Conservation (phyloP, 2,888 invertebrate species). For the Seira sanloemensis region DNA sequence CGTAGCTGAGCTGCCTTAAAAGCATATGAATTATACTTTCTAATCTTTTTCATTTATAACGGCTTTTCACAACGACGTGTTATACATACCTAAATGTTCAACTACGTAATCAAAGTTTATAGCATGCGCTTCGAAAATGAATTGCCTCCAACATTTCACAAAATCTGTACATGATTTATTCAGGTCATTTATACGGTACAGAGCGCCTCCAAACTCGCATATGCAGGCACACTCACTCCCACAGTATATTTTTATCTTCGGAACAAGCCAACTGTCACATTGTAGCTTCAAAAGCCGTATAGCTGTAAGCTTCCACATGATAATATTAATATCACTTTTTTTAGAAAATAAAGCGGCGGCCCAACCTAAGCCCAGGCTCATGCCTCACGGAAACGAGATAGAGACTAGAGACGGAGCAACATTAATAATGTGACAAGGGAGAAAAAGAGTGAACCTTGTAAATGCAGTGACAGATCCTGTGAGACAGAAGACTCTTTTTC, state of each 20-base stretch:
- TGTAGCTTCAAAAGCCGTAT: too few species aligned
- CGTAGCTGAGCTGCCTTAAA: too few species aligned
- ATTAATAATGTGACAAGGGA: slow-evolving; percentile 16
- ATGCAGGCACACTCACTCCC: background rate
- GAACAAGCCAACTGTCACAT: slow-evolving; percentile 33
- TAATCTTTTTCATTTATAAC: too few species aligned
- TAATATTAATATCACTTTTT: slow-evolving; percentile 15
- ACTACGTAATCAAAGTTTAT: too few species aligned
- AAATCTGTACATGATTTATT: slow-evolving; percentile 45
- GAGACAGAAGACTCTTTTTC: background rate
- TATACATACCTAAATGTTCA: too few species aligned
- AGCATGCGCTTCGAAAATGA: too few species aligned
- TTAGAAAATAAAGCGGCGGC: background rate
- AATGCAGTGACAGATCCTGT: slow-evolving; percentile 15
- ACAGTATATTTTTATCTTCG: background rate
- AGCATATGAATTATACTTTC: too few species aligned
- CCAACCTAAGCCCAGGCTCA: background rate
- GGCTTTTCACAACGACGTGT: too few species aligned
- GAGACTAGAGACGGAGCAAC: background rate
- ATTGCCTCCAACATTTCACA: slow-evolving; percentile 26
- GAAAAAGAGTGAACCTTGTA: slow-evolving; percentile 8
- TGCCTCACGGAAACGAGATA: background rate
- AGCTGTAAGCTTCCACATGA: slow-evolving; percentile 18
- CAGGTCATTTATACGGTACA: slow-evolving; percentile 33
- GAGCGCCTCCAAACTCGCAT: background rate